Percentiles rank a stretch among this genome's conserved stretches.
Conservation (phyloP, 2,797 vertebrate species). For the Macroramphosus scolopax region DNA sequence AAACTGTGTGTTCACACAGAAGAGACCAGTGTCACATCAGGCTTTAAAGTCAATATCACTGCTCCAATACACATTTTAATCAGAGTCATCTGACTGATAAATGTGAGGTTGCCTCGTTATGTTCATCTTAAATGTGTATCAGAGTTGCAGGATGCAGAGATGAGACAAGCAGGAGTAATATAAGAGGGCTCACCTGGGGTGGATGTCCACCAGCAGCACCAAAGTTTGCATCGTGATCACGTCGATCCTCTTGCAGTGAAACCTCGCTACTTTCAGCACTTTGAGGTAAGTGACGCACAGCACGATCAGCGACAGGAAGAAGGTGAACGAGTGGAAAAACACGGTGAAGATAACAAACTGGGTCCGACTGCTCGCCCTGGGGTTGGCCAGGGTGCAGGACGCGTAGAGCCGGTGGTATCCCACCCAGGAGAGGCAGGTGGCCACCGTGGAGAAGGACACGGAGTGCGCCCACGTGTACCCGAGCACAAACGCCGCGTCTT, state of each 20-base stretch:
- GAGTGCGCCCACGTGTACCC: slow-evolving; percentile 96
- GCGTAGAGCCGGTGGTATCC: slow-evolving; percentile 95
- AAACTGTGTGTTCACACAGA: no score
- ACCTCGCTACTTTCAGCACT: slow-evolving; percentile 93
- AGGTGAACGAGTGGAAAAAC: slow-evolving; percentile 89
- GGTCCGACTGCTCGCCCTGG: slow-evolving; percentile 76
- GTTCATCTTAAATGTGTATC: no score
- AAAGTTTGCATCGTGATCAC: slow-evolving; percentile 97
- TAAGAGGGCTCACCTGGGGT: slow-evolving; percentile 86
- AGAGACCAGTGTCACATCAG: no score
- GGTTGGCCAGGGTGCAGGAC: slow-evolving; percentile 90
- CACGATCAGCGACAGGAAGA: slow-evolving; percentile 88
- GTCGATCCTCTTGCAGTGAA: slow-evolving; percentile 93
- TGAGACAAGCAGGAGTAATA: neutral
- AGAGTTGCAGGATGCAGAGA: neutral
- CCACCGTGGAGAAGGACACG: slow-evolving; percentile 86
- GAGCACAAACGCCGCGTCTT: slow-evolving; percentile 88
- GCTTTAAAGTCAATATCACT: no score
- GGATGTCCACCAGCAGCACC: slow-evolving; percentile 93
- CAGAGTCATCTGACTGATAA: no score
- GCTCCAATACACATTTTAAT: no score
- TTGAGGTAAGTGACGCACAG: slow-evolving; percentile 93
- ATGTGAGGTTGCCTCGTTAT: no score
- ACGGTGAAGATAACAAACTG: slow-evolving; percentile 89
- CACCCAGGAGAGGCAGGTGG: slow-evolving; percentile 90